Conservation (phyloP, 2,113 vertebrate species). For the Datnioides undecimradiatus region DNA sequence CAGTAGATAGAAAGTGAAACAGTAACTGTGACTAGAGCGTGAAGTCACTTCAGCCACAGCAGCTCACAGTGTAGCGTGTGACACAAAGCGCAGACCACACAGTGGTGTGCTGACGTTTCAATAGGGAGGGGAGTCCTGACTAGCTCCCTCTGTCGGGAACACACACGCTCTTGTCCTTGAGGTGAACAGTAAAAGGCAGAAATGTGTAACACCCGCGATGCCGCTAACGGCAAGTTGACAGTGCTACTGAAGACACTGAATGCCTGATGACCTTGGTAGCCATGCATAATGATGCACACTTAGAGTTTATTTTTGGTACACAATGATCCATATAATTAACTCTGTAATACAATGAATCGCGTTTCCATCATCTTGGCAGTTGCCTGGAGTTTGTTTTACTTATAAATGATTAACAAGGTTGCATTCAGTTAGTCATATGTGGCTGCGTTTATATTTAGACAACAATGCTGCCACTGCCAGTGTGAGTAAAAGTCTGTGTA, state of each 20-base stretch:
- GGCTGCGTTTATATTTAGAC: conserved; percentile 52
- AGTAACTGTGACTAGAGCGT: conserved; percentile 14
- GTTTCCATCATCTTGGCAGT: conserved; percentile 67
- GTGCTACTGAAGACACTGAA: conserved; percentile 57
- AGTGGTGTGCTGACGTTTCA: conserved; percentile 24
- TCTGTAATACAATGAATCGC: conserved; percentile 71
- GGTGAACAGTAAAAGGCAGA: conserved; percentile 54
- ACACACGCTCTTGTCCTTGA: conserved; percentile 48
- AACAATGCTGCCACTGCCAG: conserved; percentile 46
- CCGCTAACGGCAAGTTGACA: conserved; percentile 38
- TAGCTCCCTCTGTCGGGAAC: conserved; percentile 36
- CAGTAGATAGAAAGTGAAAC: conserved; percentile 16
- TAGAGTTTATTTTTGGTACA: conserved; percentile 72
- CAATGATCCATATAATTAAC: conserved; percentile 75
- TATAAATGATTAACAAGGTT: conserved; percentile 76
- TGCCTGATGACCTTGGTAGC: conserved; percentile 73
- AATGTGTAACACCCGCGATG: conserved; percentile 47
- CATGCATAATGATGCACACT: conserved; percentile 71
- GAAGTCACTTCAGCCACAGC: conserved; percentile 45
- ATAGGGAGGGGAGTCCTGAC: conserved; percentile 34
- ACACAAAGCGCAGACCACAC: conserved; percentile 22
- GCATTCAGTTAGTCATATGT: conserved; percentile 60
- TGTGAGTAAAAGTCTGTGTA: conserved; percentile 26
- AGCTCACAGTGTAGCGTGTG: conserved; percentile 23
- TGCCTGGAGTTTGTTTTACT: conserved; percentile 71